Evolutionary conservation across 92 coral and sea anemone genomes (phyloP), one percentile per base, ranked within the genome.

Genomic region (Palythoa grandis): DNA sequence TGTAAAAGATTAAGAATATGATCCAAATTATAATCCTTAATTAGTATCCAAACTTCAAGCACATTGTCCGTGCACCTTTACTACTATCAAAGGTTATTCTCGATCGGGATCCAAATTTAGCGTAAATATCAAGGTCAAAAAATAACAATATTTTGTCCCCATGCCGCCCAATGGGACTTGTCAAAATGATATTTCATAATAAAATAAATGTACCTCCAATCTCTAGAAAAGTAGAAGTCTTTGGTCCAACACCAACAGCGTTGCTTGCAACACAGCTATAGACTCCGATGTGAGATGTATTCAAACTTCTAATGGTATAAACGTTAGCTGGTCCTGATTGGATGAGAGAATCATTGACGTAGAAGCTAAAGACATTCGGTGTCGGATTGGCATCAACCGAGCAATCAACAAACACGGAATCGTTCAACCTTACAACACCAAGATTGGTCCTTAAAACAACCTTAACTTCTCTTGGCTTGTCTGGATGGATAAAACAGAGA

Each of bases 251-350:
- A 9, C 99, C 99, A 74, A 93, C 77, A 9, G 87, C 86, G 76
- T 96, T 96, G 78, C 82, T 94, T 25, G 99, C 89, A 5, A 92
- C 91, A 73, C 99, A 96, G 48, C 83, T 91, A 76, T 93, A 95
- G 17, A 92, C 78, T 57, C 98, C 99, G n/a, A 82, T 86, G 65
- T 91, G 87, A 25, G 90, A 84, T 20, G 82, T 37, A 3, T 74
- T 74, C 19, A 93, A 87, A 16, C 86, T 90, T 52, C 88, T 77
- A 40, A 96, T 88, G 90, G 93, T 90, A 50, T 85, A 91, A 29
- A 89, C 54, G 13, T 91, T 92, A 35, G 76, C 29, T 4, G 91
- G 47, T 16, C 90, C 57, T 19, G 89, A 88, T 19, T 87, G 89
- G 43, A 92, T 84, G 7, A 60, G 74, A 9, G 57, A 67, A 47